A percentile compares a stretch with the other conserved stretches of the same genome.
Conservation (phyloP, 2,113 vertebrate species). For the Copsychus sechellarum region DNA sequence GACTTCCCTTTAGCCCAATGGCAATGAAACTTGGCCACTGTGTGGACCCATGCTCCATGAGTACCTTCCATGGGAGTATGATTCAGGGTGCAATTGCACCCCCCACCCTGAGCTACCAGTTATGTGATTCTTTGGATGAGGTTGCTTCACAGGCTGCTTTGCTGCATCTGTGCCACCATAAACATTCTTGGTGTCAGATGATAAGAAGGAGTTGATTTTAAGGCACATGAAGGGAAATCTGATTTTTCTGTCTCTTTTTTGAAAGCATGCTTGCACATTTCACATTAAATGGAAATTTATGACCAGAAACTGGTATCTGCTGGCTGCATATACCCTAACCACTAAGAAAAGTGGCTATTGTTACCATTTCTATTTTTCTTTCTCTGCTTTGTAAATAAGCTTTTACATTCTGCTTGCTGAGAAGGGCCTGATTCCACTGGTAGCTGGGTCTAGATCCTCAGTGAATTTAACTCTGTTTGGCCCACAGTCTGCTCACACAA, state of each 20-base stretch:
- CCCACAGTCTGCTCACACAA: neutral
- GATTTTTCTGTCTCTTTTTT: neutral
- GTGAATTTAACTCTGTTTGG: neutral
- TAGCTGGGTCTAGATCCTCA: neutral
- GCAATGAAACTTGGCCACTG: neutral
- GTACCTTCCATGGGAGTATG: neutral
- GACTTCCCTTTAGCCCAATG: neutral
- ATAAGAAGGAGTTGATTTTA: neutral
- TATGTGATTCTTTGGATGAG: neutral
- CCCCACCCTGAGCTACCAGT: neutral
- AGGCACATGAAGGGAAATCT: neutral
- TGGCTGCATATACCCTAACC: neutral
- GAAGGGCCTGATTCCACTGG: neutral
- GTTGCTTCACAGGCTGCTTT: neutral
- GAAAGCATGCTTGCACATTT: neutral
- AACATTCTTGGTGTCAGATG: neutral
- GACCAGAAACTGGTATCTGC: neutral
- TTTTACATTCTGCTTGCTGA: neutral
- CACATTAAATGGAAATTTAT: neutral
- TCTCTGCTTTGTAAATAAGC: neutral
- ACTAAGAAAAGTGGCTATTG: neutral
- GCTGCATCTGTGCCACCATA: neutral
- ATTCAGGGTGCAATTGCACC: neutral
- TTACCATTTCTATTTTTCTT: neutral
- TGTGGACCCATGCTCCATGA: neutral